Evolutionary conservation across 1,140 invertebrate species (phyloP), one percentile per base, ranked within the genome.

Genomic region (Drosophila kikkawai): DNA sequence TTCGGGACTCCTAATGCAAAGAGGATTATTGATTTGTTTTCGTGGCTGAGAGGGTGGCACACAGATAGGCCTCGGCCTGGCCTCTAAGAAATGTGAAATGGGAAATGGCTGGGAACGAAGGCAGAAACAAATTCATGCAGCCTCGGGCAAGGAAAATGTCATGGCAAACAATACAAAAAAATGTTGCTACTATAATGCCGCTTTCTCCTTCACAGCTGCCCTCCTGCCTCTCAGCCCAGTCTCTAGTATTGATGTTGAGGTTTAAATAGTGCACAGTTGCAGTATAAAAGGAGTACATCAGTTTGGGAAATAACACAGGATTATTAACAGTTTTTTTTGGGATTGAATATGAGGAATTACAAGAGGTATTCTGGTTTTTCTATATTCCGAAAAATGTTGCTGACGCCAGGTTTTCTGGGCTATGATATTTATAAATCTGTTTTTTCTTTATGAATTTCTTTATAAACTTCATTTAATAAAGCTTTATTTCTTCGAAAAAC

Each of bases 21-120:
- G 80, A 75, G 85, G 85, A 84, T 88, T 88, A 88, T 87, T 81
- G 84, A 87, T 87, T 87, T 84, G 59, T 66, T 80, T 69, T 66
- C 53, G 22, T 57, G 58, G 68, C 48, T 50, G 64, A 13, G 64
- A 13, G 45, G 47, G 17, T 22, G 48, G 57, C n/a, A 42, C 53
- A 11, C 53, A 41, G 44, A 65, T 50, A 47, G 66, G 64, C 68
- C 42, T 55, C 53, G 34, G 34, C 34, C 34, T 53, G 53, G 53
- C 53, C 53, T 26, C 53, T 34, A 65, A 36, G 59, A 63, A 67
- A 58, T 60, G 36, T 45, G 29, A 36, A 58, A 56, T 32, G 47
- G 41, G 55, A 64, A 66, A 22, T 44, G 58, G 34, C 58, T 26
- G 50, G 9, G 8, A n/a, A 29, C n/a, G 36, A n/a, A 45, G 34